phyloP scores from a whole-genome alignment of 2,888 invertebrate genomes.

The Brachyopa scutellaris region DNA sequence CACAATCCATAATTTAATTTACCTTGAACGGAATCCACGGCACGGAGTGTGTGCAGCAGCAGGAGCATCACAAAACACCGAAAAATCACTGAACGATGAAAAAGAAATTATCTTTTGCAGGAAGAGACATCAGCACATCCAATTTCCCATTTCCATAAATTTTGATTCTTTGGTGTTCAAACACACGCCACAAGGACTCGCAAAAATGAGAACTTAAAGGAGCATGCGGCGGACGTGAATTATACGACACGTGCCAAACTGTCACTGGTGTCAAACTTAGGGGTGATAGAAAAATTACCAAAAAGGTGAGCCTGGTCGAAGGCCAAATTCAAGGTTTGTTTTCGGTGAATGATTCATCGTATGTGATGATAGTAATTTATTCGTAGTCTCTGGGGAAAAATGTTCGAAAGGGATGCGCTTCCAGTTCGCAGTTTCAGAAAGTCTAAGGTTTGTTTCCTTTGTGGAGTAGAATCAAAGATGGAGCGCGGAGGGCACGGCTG shows the following conservation, averaged over 20 bases:
- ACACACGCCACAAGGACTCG: conserved; percentile 29
- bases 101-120: conserved; percentile 60
- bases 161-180: conserved; percentile 39
- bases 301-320: conserved; percentile 44
- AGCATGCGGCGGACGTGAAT: conserved; percentile 50
- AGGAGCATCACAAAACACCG: background rate
- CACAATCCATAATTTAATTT: conserved; percentile 64
- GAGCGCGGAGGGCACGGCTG: too few species aligned
- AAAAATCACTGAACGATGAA: conserved; percentile 48
- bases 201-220: background rate
- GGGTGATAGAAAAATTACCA: conserved; percentile 40
- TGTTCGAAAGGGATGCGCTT: background rate
- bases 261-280: conserved; percentile 26
- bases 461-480: too few species aligned
- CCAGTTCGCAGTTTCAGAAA: too few species aligned
- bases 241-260: conserved; percentile 61
- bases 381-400: background rate
- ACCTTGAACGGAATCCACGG: conserved; percentile 42
- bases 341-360: background rate
- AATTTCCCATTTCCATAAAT: conserved; percentile 69
- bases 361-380: conserved; percentile 18
- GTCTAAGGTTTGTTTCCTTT: too few species aligned
- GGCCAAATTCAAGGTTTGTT: conserved; percentile 23
- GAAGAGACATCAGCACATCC: conserved; percentile 62
- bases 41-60: conserved; percentile 4